phyloP scores from a whole-genome alignment of 2,113 vertebrate species.

The Tragelaphus scriptus region DNA sequence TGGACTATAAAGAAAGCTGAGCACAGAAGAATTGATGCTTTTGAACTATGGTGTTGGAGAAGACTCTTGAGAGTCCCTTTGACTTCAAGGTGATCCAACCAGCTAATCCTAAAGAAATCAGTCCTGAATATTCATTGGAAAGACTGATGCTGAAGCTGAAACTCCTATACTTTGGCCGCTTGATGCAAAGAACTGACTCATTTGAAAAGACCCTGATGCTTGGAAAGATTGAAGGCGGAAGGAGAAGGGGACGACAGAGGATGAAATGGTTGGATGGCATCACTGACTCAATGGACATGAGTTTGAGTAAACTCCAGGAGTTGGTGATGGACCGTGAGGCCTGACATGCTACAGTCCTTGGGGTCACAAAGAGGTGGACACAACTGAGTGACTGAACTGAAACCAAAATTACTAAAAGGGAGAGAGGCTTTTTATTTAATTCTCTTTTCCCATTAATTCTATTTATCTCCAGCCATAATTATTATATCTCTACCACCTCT shows the following conservation, averaged over 20 bases:
- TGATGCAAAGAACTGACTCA: not conserved
- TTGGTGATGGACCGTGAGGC: not conserved
- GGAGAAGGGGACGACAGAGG: not conserved
- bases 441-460: not conserved
- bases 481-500: not conserved
- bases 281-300: not conserved
- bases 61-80: not conserved
- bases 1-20: not conserved
- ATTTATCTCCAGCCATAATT: not conserved
- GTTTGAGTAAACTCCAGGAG: not conserved
- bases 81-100: not conserved
- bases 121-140: not conserved
- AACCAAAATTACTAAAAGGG: not conserved
- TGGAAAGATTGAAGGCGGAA: accelerated
- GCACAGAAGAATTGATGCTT: not conserved
- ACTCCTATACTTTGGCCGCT: not conserved
- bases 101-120: not conserved
- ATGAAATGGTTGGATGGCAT: not conserved
- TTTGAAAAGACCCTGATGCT: not conserved
- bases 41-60: not conserved
- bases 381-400: not conserved
- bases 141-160: not conserved
- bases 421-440: not conserved
- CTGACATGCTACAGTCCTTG: not conserved
- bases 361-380: not conserved